A percentile compares a stretch with the other conserved stretches of the same genome.
Evolutionary conservation across 2,888 invertebrate genomes (phyloP).

Genomic region (Prosopocoilus inquinatus): DNA sequence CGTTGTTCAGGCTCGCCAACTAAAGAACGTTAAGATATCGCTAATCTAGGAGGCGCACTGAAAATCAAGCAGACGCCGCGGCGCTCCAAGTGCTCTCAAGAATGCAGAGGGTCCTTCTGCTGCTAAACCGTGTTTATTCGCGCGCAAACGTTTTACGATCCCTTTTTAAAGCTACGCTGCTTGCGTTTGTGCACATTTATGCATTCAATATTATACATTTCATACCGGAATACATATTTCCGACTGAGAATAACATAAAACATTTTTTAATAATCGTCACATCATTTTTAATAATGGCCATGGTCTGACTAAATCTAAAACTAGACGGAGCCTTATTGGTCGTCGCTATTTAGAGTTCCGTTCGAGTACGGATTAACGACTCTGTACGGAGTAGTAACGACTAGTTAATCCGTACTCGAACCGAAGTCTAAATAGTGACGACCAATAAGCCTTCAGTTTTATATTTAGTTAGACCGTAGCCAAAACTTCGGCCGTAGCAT

Average conservation of each 20-base stretch:
- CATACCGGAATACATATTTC: slow-evolving; percentile 5
- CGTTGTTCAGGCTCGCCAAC: slow-evolving; percentile 20
- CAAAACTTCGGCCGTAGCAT: no score
- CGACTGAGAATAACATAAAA: slow-evolving; percentile 11
- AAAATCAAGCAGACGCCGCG: slow-evolving; percentile 34
- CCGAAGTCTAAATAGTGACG: no score
- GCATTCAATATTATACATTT: slow-evolving; percentile 21
- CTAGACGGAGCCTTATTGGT: no score
- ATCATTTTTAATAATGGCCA: no score
- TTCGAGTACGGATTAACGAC: no score
- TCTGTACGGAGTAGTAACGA: no score
- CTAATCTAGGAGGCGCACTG: slow-evolving; percentile 31
- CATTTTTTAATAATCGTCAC: no score
- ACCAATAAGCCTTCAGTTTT: no score
- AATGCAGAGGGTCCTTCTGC: slow-evolving; percentile 36
- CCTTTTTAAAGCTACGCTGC: slow-evolving; percentile 13
- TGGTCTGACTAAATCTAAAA: no score
- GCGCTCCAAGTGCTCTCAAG: slow-evolving; percentile 37
- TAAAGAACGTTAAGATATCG: slow-evolving; percentile 32
- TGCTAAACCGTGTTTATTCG: slow-evolving; percentile 40
- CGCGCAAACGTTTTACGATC: slow-evolving; percentile 32
- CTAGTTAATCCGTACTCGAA: no score
- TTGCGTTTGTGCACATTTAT: slow-evolving; percentile 12
- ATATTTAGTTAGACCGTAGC: no score
- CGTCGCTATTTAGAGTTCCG: no score